Evolutionary conservation across 2,113 vertebrate genomes (phyloP).

Genomic region (Accipiter cooperii): DNA sequence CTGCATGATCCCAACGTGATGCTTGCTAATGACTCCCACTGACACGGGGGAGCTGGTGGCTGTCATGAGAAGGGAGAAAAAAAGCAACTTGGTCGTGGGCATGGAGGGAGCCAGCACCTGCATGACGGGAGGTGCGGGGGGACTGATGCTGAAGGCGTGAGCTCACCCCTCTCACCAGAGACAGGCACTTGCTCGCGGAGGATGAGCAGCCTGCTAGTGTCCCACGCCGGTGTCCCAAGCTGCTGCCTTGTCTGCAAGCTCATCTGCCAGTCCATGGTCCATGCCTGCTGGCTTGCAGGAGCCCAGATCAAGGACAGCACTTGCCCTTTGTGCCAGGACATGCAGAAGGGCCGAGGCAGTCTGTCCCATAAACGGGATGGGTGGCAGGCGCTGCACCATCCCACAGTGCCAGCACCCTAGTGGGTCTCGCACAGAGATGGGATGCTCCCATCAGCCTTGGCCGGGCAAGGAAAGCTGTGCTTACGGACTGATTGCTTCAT

Average conservation of each 20-base stretch:
- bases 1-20: background rate
- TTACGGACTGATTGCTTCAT: fast-evolving
- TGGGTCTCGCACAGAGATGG: background rate
- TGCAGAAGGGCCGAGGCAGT: background rate
- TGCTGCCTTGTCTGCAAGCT: background rate
- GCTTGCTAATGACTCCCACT: background rate
- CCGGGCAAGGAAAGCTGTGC: background rate
- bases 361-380: fast-evolving
- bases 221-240: background rate
- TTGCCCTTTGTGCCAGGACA: background rate
- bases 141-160: background rate
- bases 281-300: background rate
- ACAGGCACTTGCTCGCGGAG: background rate
- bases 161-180: background rate
- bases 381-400: background rate
- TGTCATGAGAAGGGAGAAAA: background rate
- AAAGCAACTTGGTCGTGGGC: background rate
- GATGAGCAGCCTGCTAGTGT: background rate
- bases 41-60: background rate
- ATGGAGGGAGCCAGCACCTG: background rate
- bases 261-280: background rate
- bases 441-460: background rate
- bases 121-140: background rate
- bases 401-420: background rate
- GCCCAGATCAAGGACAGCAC: fast-evolving